Evolutionary conservation across 2,888 invertebrate genomes (phyloP).

Genomic region (Chloroclystis v-ata): DNA sequence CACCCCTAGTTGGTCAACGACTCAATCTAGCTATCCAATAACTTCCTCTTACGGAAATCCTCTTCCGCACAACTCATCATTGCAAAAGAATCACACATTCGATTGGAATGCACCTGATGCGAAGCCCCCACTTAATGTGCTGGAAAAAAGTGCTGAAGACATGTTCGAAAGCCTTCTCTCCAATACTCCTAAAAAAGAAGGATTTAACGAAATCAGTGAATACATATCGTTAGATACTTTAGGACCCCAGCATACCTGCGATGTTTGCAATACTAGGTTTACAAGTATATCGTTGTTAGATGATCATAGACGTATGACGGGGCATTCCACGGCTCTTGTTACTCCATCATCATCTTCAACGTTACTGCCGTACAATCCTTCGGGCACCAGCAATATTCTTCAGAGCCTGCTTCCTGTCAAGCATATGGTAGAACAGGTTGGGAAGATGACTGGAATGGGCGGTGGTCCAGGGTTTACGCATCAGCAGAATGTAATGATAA

Average conservation of each 20-base stretch:
- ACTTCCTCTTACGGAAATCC: constrained; percentile 39
- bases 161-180: constrained; percentile 70
- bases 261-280: constrained; percentile 80
- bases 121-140: constrained; percentile 61
- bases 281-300: constrained; percentile 74
- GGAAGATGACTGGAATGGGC: constrained; percentile 59
- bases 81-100: constrained; percentile 69
- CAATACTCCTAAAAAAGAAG: constrained; percentile 59
- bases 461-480: constrained; percentile 68
- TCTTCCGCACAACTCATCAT: constrained; percentile 38
- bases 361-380: constrained; percentile 58
- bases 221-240: constrained; percentile 81
- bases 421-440: constrained; percentile 70
- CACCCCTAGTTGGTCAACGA: constrained; percentile 32
- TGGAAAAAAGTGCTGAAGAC: constrained; percentile 70
- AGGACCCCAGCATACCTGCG: constrained; percentile 79
- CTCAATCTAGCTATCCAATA: constrained; percentile 35
- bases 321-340: constrained; percentile 72
- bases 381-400: constrained; percentile 52
- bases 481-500: constrained; percentile 81
- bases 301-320: constrained; percentile 73
- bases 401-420: constrained; percentile 67
- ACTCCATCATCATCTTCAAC: constrained; percentile 46
- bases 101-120: constrained; percentile 72
- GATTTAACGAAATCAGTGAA: constrained; percentile 70